Base-by-base conservation (phyloP, 1,140 invertebrate species). In the Mizuhopecten yessoensis region DNA sequence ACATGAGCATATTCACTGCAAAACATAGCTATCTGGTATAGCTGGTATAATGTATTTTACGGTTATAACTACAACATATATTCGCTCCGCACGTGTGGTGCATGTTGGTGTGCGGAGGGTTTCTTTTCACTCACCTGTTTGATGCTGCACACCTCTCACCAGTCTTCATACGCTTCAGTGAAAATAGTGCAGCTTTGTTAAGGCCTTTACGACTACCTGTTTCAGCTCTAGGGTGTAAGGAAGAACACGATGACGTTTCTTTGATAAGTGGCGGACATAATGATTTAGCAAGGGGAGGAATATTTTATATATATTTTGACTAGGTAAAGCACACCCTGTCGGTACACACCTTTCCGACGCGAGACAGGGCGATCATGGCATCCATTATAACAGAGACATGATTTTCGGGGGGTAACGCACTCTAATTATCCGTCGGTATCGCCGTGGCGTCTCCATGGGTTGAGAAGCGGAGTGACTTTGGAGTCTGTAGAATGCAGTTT, bases 391-490 rank as follows among this genome's bases (percentile, higher is more conserved):
- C 57, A 75, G 57, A 75, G 57, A 75, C 57, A 29, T 75, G 57
- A 29, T 23, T 75, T 75, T 75, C 57, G 23, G 57, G 5, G 57
- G 57, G 23, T 2, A 75, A 29, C n/a, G 57, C 57, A 29, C 23
- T n/a, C 5, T n/a, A 75, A 29, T 75, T 7, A 75, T 75, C n/a
- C 23, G 3, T 75, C n/a, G 1, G 2, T 7, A 29, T n/a, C 57
- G 57, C 57, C 57, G 29, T 75, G 57, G 57, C 57, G 57, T 75
- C 57, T 75, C 23, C 57, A 9, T 29, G 57, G 57, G 1, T 75
- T 29, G 57, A 75, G 57, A 29, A 75, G n/a, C 57, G 57, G 57
- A 75, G 57, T 75, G 57, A 75, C 57, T 75, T 29, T 75, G 57
- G 57, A 75, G 57, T n/a, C 57, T 5, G n/a, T 75, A 75, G 57